phyloP scores from a whole-genome alignment of 2,113 vertebrate species.

The Hydrochoerus hydrochaeris region DNA sequence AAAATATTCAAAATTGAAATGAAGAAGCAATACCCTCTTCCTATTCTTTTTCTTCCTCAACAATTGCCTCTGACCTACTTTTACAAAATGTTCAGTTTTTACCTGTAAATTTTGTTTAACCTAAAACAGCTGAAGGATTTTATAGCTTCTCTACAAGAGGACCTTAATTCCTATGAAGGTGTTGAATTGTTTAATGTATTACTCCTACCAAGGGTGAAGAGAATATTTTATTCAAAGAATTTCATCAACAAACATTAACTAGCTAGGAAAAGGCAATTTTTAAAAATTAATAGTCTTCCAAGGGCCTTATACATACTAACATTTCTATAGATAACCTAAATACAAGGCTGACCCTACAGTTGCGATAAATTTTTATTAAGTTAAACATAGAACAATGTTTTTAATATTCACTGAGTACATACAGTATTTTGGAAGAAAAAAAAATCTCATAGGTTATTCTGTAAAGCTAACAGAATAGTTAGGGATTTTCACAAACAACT shows the following conservation, averaged over 20 bases:
- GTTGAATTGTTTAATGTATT: background rate
- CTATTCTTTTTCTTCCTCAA: background rate
- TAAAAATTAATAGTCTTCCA: background rate
- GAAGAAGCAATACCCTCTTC: background rate
- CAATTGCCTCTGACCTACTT: fast-evolving
- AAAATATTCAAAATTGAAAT: conserved; percentile 28
- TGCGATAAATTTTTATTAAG: background rate
- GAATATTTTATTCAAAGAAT: background rate
- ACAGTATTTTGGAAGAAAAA: background rate
- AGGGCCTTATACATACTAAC: background rate
- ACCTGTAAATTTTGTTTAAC: background rate
- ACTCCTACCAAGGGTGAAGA: background rate
- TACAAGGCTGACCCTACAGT: background rate
- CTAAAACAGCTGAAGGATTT: background rate
- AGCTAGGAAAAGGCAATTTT: conserved; percentile 37
- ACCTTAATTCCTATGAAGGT: background rate
- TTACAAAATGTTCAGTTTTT: background rate
- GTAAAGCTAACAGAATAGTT: background rate
- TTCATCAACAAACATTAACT: background rate
- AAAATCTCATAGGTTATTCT: background rate
- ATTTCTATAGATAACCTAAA: background rate
- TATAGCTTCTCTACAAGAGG: background rate
- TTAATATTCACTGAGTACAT: background rate
- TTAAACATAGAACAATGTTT: background rate
- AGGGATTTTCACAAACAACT: background rate